These are phyloP conservation scores for Charina bottae DNA, from an alignment of 2,113 vertebrate species.

Conservation along the genomic window DNA sequence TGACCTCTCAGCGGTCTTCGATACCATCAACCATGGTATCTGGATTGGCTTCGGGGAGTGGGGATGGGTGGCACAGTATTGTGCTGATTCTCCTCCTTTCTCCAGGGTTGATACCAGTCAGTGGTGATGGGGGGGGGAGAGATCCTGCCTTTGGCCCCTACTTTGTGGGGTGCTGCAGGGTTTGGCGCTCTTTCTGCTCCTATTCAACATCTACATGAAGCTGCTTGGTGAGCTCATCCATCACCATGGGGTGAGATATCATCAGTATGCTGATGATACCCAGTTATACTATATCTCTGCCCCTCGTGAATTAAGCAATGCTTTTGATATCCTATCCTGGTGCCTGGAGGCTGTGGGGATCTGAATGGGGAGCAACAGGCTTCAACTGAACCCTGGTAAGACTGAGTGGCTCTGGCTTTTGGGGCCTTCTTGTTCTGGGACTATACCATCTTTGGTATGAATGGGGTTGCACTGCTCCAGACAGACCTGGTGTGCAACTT, in stretches of 20 bases:
- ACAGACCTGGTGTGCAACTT: not conserved
- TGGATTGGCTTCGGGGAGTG: not conserved
- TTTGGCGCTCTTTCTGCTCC: not conserved
- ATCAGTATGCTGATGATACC: not conserved
- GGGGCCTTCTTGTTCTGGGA: not conserved
- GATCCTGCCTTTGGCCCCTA: not conserved
- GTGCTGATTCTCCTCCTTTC: not conserved
- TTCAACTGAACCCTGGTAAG: not conserved
- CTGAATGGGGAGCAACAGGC: not conserved
- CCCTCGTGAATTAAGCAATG: not conserved
- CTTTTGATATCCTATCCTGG: too few species aligned
- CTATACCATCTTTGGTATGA: not conserved
- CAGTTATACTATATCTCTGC: not conserved
- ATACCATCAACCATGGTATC: not conserved
- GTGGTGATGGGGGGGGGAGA: not conserved
- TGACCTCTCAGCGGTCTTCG: too few species aligned
- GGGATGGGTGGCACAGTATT: not conserved
- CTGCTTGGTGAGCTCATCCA: not conserved
- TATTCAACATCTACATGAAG: not conserved
- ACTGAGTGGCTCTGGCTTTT: not conserved
- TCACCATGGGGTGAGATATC: not conserved
- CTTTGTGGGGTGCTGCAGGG: not conserved
- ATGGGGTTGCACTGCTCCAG: not conserved
- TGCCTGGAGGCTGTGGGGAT: not conserved
- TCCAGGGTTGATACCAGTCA: not conserved